Evolutionary conservation across 1,140 invertebrate species (phyloP).

Genomic region (Lysiphlebus fabarum): DNA sequence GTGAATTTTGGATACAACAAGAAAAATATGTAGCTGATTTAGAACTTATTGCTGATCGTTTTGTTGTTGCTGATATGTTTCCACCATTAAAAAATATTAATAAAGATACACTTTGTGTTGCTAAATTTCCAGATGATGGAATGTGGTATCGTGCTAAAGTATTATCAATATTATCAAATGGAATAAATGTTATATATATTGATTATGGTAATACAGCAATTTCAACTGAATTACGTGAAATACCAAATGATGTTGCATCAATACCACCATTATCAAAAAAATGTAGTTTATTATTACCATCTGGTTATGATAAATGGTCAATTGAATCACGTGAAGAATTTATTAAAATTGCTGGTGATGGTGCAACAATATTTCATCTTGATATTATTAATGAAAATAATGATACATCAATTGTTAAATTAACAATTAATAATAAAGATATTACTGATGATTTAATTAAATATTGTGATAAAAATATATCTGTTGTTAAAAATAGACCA

Average conservation of each 20-base stretch:
- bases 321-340: slow-evolving; percentile 39
- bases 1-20: slow-evolving; percentile 66
- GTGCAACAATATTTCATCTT: slow-evolving; percentile 44
- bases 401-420: slow-evolving; percentile 63
- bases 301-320: slow-evolving; percentile 39
- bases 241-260: slow-evolving; percentile 44
- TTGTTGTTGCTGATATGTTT: slow-evolving; percentile 56
- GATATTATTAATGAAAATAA: slow-evolving; percentile 53
- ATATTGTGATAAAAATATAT: slow-evolving; percentile 15
- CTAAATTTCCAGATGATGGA: slow-evolving; percentile 63
- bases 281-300: slow-evolving; percentile 43
- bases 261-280: slow-evolving; percentile 46
- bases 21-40: slow-evolving; percentile 55
- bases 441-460: slow-evolving; percentile 55
- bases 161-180: slow-evolving; percentile 30
- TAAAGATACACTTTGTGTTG: slow-evolving; percentile 60
- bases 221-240: slow-evolving; percentile 40
- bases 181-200: slow-evolving; percentile 55
- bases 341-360: slow-evolving; percentile 37
- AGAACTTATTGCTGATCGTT: slow-evolving; percentile 59
- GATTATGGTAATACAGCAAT: slow-evolving; percentile 60
- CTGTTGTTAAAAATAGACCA: slow-evolving; percentile 35
- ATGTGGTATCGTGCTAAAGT: slow-evolving; percentile 63
- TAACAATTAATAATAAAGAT: slow-evolving; percentile 62
- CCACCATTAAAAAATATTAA: slow-evolving; percentile 49